Percentiles rank a stretch among this genome's conserved stretches.
Conservation (phyloP, 1,140 invertebrate genomes). For the Drosophila lacertosa region DNA sequence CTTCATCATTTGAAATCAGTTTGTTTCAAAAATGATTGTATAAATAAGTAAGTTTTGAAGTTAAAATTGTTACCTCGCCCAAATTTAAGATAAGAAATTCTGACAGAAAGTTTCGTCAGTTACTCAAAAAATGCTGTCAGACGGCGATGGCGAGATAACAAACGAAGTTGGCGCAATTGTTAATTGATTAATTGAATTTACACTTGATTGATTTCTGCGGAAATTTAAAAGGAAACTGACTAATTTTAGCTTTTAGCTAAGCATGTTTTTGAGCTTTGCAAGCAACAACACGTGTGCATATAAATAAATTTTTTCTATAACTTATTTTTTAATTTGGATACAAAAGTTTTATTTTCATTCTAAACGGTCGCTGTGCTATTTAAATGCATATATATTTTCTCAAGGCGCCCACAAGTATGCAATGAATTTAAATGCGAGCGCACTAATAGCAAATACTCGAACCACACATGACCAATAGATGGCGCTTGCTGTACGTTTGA, state of each 20-base stretch:
- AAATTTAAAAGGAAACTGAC: too few species aligned
- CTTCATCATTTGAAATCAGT: too few species aligned
- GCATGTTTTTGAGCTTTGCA: too few species aligned
- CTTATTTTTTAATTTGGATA: too few species aligned
- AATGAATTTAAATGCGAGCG: not conserved
- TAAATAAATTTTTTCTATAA: too few species aligned
- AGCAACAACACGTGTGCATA: too few species aligned
- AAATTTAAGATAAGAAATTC: not conserved
- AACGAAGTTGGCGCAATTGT: not conserved
- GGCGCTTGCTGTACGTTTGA: not conserved
- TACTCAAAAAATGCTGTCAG: not conserved
- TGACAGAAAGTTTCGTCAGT: conserved; percentile 10
- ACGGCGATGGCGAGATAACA: not conserved
- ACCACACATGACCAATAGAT: not conserved
- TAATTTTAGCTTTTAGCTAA: too few species aligned
- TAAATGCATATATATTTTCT: not conserved
- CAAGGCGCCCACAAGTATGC: not conserved
- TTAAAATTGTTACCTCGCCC: not conserved
- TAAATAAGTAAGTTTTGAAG: too few species aligned
- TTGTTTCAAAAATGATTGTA: too few species aligned
- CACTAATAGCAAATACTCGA: not conserved
- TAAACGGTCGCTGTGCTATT: too few species aligned
- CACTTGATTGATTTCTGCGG: too few species aligned
- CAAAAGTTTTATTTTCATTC: too few species aligned
- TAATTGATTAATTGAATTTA: not conserved